These are phyloP conservation scores for Pantelozetes paolii DNA, from an alignment of 2,888 invertebrate genomes.

Conservation along the genomic window DNA sequence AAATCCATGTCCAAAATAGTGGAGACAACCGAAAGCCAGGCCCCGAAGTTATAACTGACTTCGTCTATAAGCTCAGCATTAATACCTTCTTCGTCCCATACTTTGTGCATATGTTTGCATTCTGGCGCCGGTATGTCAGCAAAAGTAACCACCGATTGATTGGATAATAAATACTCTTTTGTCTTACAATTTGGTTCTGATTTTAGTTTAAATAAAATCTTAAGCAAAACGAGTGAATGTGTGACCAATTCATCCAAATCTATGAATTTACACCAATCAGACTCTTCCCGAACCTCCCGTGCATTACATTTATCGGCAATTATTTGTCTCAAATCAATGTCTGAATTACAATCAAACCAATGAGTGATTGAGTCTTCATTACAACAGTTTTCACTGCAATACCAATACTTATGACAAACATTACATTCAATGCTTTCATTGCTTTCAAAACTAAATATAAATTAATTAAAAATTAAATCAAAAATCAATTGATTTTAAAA, in stretches of 20 bases:
- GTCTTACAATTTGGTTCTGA: not conserved
- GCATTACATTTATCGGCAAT: not conserved
- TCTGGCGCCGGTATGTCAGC: not conserved
- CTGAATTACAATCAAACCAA: not conserved
- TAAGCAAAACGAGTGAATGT: not conserved
- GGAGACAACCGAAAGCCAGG: conserved; percentile 9
- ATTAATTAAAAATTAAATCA: too few relatives aligned
- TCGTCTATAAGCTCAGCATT: not conserved
- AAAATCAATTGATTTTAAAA: not conserved
- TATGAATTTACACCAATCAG: conserved; percentile 12
- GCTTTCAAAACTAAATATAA: not conserved
- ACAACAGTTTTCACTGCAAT: not conserved
- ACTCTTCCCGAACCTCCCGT: not conserved
- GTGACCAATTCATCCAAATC: not conserved
- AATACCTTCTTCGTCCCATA: not conserved
- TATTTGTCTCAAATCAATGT: not conserved
- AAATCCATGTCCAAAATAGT: not conserved
- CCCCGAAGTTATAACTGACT: not conserved
- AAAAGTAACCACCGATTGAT: not conserved
- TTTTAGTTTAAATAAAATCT: not conserved
- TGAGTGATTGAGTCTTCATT: not conserved
- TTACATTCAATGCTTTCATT: not conserved
- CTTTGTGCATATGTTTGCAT: not conserved
- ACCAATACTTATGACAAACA: not conserved
- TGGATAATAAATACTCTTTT: not conserved